Percentiles rank a stretch among this genome's conserved stretches.
Conservation (phyloP, 2,797 vertebrate species). For the Eutrigla gurnardus region DNA sequence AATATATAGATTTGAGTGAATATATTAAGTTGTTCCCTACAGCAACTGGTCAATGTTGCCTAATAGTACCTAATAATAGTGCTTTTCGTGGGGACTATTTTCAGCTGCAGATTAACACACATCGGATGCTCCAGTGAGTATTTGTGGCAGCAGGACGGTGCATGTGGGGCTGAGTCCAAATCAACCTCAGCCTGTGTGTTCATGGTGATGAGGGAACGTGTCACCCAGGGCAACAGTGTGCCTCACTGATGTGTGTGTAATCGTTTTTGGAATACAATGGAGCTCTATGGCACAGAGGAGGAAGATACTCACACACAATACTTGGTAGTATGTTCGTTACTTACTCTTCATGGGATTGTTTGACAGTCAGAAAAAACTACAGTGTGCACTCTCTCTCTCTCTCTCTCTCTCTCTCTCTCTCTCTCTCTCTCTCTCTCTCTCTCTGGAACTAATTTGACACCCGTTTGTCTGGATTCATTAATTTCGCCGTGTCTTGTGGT, state of each 20-base stretch:
- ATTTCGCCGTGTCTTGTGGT: background rate
- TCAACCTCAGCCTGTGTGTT: conserved; percentile 7
- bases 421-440: background rate
- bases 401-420: no score
- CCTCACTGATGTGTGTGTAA: background rate
- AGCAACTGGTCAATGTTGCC: background rate
- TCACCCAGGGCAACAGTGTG: background rate
- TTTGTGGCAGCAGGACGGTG: conserved; percentile 10
- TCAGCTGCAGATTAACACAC: background rate
- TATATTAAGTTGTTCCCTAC: background rate
- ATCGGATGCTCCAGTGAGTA: background rate
- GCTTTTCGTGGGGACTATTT: conserved; percentile 5
- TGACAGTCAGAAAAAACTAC: background rate
- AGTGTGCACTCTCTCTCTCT: no score
- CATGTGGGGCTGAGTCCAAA: conserved; percentile 7
- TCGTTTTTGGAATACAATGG: background rate
- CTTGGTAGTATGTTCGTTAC: background rate
- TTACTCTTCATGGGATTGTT: background rate
- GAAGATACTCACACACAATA: background rate
- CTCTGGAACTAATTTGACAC: conserved; percentile 5
- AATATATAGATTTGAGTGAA: background rate
- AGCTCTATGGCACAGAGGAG: background rate
- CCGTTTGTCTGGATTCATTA: background rate
- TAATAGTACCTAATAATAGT: background rate
- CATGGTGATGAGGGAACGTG: background rate